Percentiles rank a stretch among this genome's conserved stretches.
Conservation (phyloP, 1,140 invertebrate species). For the Tetragnatha versicolor region DNA sequence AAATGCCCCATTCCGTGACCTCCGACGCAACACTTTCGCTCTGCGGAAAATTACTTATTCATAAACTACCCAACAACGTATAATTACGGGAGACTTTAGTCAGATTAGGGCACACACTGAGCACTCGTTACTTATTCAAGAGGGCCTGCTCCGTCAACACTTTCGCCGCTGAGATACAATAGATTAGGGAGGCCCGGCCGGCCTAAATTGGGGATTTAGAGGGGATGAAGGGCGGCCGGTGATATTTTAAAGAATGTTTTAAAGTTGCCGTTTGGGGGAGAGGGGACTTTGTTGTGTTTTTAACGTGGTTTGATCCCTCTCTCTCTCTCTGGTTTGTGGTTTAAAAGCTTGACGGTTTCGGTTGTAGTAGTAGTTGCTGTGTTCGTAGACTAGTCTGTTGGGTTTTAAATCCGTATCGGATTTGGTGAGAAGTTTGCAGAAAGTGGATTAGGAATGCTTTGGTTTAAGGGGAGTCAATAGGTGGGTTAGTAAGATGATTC, state of each 20-base stretch:
- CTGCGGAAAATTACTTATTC: conserved; percentile 47
- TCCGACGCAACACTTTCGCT: conserved; percentile 30
- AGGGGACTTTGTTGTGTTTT: no score
- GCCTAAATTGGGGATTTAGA: conserved; percentile 53
- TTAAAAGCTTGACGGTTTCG: no score
- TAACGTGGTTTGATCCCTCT: no score
- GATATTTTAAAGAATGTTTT: conserved; percentile 16
- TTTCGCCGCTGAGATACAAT: conserved; percentile 30
- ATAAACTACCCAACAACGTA: conserved; percentile 53
- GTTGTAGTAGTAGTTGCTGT: no score
- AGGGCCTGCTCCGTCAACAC: conserved; percentile 42
- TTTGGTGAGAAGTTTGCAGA: no score
- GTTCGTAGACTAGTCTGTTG: no score
- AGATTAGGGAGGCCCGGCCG: conserved; percentile 40
- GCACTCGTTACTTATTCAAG: conserved; percentile 53
- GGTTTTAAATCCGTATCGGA: no score
- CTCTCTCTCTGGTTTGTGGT: no score
- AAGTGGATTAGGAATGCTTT: no score
- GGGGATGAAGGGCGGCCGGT: conserved; percentile 9
- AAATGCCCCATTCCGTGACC: conserved; percentile 34
- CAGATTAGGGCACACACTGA: conserved; percentile 32
- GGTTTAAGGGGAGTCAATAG: no score
- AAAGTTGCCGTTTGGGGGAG: no score
- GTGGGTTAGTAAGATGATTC: no score
- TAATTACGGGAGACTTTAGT: conserved; percentile 51